Percentiles rank a stretch among this genome's conserved stretches.
Evolutionary conservation across 2,888 invertebrate species (phyloP).

Genomic region (Mamestra brassicae): DNA sequence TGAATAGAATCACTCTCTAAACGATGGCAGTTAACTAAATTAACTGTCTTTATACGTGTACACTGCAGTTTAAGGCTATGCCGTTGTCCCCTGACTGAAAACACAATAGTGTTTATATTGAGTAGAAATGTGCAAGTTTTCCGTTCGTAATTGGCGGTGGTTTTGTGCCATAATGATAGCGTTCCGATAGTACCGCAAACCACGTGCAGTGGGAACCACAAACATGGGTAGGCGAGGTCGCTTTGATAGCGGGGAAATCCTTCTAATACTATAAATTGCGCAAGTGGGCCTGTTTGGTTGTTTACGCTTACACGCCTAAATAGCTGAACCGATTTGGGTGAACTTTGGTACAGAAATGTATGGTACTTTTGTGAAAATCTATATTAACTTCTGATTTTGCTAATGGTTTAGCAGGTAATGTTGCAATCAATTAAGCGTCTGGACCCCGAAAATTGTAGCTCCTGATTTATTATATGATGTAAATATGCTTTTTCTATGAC

Average conservation of each 20-base stretch:
- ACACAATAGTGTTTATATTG: constrained; percentile 74
- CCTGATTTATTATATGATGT: neutral
- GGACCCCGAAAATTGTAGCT: neutral
- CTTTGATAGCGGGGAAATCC: constrained; percentile 37
- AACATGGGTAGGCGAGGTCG: constrained; percentile 59
- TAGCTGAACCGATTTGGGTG: too few species aligned
- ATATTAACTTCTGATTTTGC: neutral
- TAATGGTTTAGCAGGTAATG: neutral
- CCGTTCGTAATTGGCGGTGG: constrained; percentile 77
- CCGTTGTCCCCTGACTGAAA: constrained; percentile 74
- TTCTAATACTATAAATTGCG: too few species aligned
- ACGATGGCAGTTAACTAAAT: neutral
- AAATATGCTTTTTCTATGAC: neutral
- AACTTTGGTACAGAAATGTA: too few species aligned
- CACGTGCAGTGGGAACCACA: constrained; percentile 71
- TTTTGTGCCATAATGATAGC: constrained; percentile 79
- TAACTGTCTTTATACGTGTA: constrained; percentile 45
- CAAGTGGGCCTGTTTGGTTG: too few species aligned
- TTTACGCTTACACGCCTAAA: too few species aligned
- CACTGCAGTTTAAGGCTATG: constrained; percentile 68
- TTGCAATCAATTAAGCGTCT: neutral
- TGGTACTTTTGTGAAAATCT: too few species aligned
- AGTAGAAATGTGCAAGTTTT: constrained; percentile 77
- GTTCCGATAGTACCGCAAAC: constrained; percentile 71
- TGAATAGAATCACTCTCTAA: neutral